Percentiles rank a stretch among this genome's conserved stretches.
Evolutionary conservation across 2,888 invertebrate species (phyloP).

Genomic region (Orchesellides sinensis): DNA sequence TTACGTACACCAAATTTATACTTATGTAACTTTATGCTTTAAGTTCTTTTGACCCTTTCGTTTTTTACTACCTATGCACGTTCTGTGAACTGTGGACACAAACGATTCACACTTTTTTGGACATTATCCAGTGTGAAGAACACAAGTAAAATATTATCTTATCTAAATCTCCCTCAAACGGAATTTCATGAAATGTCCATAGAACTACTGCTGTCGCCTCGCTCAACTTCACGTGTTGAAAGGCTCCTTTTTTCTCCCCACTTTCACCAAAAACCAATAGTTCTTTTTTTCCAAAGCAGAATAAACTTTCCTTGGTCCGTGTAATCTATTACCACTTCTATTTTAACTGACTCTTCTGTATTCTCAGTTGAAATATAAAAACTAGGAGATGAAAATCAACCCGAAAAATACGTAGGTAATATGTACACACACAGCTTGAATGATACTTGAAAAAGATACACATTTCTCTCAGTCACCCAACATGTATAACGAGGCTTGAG

Average conservation of each 20-base stretch:
- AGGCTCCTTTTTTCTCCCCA: conserved; percentile 6
- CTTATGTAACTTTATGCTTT: too few relatives aligned
- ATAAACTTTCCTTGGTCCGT: conserved; percentile 49
- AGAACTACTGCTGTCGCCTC: background rate
- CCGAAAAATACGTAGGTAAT: conserved; percentile 10
- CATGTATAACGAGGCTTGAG: conserved; percentile 31
- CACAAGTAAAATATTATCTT: conserved; percentile 52
- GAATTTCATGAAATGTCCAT: conserved; percentile 42
- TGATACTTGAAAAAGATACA: conserved; percentile 37
- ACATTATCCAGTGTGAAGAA: conserved; percentile 28
- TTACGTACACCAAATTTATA: too few relatives aligned
- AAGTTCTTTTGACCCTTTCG: too few relatives aligned
- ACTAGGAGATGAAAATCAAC: conserved; percentile 6
- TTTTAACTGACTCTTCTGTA: conserved; percentile 7
- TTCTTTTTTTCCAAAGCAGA: conserved; percentile 1
- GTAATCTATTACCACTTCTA: conserved; percentile 39
- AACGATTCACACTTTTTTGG: conserved; percentile 25
- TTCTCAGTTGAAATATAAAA: background rate
- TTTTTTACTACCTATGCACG: too few relatives aligned
- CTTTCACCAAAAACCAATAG: conserved; percentile 11
- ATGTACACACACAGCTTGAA: background rate
- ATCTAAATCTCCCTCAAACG: conserved; percentile 51
- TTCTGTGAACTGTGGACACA: too few relatives aligned
- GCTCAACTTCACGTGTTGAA: conserved; percentile 19
- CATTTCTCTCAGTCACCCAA: conserved; percentile 19